These are phyloP conservation scores for Heterotis niloticus DNA, from an alignment of 2,113 vertebrate species.

Conservation along the genomic window DNA sequence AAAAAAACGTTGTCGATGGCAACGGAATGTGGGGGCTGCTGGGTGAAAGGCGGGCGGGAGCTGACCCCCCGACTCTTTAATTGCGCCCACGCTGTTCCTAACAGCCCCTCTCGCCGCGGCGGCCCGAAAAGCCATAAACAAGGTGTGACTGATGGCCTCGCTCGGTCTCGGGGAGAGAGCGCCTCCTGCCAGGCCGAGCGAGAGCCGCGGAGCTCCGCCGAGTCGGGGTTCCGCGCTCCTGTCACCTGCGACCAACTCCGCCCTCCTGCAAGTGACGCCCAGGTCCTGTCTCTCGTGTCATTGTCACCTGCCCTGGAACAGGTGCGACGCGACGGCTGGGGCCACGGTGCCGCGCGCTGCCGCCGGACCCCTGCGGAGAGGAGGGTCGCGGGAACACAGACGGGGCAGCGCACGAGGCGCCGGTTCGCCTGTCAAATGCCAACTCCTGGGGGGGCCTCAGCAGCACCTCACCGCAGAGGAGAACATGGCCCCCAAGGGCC, in stretches of 20 bases:
- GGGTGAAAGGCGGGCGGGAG: constrained; percentile 36
- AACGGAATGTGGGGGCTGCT: constrained; percentile 38
- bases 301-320: constrained; percentile 24
- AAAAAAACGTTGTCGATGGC: not conserved
- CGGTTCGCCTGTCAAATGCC: constrained; percentile 41
- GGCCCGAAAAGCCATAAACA: not conserved
- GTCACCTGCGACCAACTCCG: not conserved
- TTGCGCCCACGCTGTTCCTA: not conserved
- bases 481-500: constrained; percentile 12
- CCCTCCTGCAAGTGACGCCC: not conserved
- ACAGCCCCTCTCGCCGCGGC: not conserved
- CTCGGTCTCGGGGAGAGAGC: not conserved
- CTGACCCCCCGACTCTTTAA: constrained; percentile 17
- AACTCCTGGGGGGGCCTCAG: constrained; percentile 28
- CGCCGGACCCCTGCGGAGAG: constrained; percentile 32
- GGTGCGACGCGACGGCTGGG: constrained; percentile 36
- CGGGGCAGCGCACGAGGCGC: constrained; percentile 32
- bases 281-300: not conserved
- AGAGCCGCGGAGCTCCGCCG: no score
- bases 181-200: no score
- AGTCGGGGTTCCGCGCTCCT: not conserved
- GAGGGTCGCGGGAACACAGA: constrained; percentile 34
- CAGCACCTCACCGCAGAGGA: constrained; percentile 37
- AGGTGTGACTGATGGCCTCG: not conserved
- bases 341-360: constrained; percentile 33